A percentile compares a stretch with the other conserved stretches of the same genome.
These are phyloP conservation scores for Trogon melanurus DNA, from an alignment of 2,113 vertebrate species.

Conservation along the genomic window DNA sequence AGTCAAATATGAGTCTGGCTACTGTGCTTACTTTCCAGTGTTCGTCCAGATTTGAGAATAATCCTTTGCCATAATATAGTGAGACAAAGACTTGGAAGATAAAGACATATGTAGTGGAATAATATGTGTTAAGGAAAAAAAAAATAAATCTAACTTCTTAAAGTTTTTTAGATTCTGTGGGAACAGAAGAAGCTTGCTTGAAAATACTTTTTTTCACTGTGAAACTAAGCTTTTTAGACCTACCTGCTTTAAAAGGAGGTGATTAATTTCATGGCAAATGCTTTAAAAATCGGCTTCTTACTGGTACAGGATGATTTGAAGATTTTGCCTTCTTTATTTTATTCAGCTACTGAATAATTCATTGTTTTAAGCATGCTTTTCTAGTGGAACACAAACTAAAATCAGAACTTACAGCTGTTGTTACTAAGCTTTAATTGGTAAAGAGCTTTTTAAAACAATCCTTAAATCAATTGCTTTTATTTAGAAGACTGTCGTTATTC, in stretches of 20 bases:
- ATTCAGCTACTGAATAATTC: background rate
- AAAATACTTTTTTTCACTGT: background rate
- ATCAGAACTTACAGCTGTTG: background rate
- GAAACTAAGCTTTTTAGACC: background rate
- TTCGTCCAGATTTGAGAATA: background rate
- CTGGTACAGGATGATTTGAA: background rate
- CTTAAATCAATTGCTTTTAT: background rate
- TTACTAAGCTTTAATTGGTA: background rate
- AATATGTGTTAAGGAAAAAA: background rate
- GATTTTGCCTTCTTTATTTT: background rate
- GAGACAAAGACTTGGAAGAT: background rate
- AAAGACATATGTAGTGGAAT: background rate
- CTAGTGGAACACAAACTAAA: background rate
- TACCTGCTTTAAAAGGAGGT: background rate
- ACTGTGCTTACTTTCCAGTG: background rate
- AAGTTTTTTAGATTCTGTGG: background rate
- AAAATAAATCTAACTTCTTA: background rate
- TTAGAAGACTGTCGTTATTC: background rate
- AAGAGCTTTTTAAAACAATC: background rate
- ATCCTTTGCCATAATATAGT: background rate
- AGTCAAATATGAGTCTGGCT: background rate
- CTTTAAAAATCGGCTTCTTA: background rate
- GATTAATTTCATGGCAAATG: background rate
- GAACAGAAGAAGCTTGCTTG: background rate
- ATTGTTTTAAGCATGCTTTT: background rate